Percentiles rank a stretch among this genome's conserved stretches.
Evolutionary conservation across 2,888 invertebrate species (phyloP).

Genomic region (Lepas anatifera): DNA sequence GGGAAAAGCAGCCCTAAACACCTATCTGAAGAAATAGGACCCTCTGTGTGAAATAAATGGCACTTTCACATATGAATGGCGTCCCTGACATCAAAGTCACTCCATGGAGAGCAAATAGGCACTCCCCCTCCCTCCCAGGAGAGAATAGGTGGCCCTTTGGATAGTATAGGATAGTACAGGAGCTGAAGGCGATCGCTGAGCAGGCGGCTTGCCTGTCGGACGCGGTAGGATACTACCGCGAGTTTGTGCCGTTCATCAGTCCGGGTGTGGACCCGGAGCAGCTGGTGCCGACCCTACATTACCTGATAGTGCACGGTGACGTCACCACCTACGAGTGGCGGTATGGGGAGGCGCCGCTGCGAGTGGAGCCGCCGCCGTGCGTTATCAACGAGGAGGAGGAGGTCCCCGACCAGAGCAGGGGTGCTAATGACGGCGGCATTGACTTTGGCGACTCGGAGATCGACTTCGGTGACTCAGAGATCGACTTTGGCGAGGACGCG

Average conservation of each 20-base stretch:
- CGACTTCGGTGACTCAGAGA: slow-evolving; percentile 45
- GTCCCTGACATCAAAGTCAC: too few species aligned
- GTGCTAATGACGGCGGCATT: slow-evolving; percentile 33
- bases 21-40: too few species aligned
- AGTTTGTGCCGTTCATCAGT: background rate
- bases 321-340: slow-evolving; percentile 87
- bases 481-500: slow-evolving; percentile 46
- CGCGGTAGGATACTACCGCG: background rate
- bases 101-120: too few species aligned
- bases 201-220: slow-evolving; percentile 26
- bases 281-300: background rate
- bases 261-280: background rate
- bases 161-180: too few species aligned
- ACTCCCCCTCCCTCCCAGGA: too few species aligned
- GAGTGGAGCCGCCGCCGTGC: slow-evolving; percentile 51
- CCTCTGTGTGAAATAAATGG: too few species aligned
- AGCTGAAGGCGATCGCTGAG: slow-evolving; percentile 32
- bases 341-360: slow-evolving; percentile 68
- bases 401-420: slow-evolving; percentile 28
- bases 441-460: slow-evolving; percentile 36
- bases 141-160: too few species aligned
- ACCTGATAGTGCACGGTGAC: slow-evolving; percentile 59
- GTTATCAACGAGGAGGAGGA: slow-evolving; percentile 30
- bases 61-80: too few species aligned
- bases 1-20: too few species aligned